phyloP scores from a whole-genome alignment of 2,113 vertebrate species.

The Anarhynchus alexandrinus region DNA sequence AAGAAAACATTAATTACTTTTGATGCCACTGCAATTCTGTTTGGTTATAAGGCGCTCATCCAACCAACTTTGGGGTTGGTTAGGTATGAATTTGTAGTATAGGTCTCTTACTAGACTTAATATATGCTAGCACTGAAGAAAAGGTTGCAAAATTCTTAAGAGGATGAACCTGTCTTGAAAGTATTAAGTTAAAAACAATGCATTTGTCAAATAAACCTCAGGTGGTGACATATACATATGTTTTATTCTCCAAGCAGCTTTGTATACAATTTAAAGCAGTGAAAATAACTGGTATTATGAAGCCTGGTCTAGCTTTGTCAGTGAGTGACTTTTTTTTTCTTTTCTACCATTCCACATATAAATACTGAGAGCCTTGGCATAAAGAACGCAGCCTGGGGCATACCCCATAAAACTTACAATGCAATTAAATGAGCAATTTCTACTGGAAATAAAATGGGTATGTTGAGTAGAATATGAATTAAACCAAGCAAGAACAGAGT shows the following conservation, averaged over 20 bases:
- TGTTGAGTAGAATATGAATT: slow-evolving; percentile 78
- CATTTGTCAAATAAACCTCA: not conserved
- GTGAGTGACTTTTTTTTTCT: not conserved
- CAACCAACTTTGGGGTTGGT: not conserved
- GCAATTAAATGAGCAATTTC: slow-evolving; percentile 84
- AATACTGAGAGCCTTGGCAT: slow-evolving; percentile 76
- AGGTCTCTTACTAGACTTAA: not conserved
- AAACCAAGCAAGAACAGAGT: slow-evolving; percentile 58
- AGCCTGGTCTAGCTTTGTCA: slow-evolving; percentile 67
- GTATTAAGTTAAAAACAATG: not conserved
- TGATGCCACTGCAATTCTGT: not conserved
- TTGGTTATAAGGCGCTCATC: too few relatives aligned
- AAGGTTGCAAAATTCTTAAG: not conserved
- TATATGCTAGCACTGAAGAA: not conserved
- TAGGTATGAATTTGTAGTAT: not conserved
- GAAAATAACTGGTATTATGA: slow-evolving; percentile 58
- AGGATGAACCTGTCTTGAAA: not conserved
- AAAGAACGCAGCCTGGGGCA: slow-evolving; percentile 78
- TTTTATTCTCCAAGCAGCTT: not conserved
- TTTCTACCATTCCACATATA: slow-evolving; percentile 59
- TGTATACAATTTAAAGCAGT: slow-evolving; percentile 52
- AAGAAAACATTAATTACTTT: not conserved
- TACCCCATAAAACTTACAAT: slow-evolving; percentile 80
- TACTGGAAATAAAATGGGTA: slow-evolving; percentile 76
- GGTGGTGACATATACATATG: not conserved